Evolutionary conservation across 2,113 vertebrate species (phyloP), one percentile per base, ranked within the genome.

Genomic region (Pavo muticus): DNA sequence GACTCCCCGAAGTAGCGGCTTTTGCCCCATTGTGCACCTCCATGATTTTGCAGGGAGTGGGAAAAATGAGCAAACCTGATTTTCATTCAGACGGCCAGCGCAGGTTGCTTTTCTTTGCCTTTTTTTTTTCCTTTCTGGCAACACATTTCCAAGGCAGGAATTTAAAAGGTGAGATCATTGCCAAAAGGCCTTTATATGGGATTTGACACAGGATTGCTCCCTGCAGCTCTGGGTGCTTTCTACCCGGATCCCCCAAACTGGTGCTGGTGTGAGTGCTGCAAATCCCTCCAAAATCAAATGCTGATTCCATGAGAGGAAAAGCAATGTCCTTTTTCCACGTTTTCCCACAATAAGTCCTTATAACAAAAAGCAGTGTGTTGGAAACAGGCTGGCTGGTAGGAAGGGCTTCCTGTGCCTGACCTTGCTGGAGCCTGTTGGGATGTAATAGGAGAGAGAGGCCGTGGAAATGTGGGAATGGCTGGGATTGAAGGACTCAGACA

Each of bases 1-100:
- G 3, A 25, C 78, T 71, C 68, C 68, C 68, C 44, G 35, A 71
- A 29, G 4, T 1, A 0, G 6, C 0, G 0, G 0, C 18, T 89
- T 80, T 84, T 25, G 15, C 10, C 87, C 60, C 27, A 0, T 76
- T 86, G 94, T 44, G 24, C 44, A n/a, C 3, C 0, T 0, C 68
- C 50, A 5, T 4, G 0, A 40, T 37, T 69, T 79, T 42, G 11
- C 67, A 47, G 44, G 27, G 27, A 50, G 56, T 2, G 13, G 27
- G n/a, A 54, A 86, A 90, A 91, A 76, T 14, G 9, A 39, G 14
- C 18, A 47, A 57, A 71, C 57, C 9, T 11, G 25, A 19, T 40
- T 40, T 56, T 37, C 54, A 10, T 25, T 19, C 1, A 8, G 42
- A 3, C 16, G 15, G 7, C 11, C 18, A 2, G 15, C 42, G 23